Evolutionary conservation across 2,888 invertebrate genomes (phyloP).

Genomic region (Luperina testacea): DNA sequence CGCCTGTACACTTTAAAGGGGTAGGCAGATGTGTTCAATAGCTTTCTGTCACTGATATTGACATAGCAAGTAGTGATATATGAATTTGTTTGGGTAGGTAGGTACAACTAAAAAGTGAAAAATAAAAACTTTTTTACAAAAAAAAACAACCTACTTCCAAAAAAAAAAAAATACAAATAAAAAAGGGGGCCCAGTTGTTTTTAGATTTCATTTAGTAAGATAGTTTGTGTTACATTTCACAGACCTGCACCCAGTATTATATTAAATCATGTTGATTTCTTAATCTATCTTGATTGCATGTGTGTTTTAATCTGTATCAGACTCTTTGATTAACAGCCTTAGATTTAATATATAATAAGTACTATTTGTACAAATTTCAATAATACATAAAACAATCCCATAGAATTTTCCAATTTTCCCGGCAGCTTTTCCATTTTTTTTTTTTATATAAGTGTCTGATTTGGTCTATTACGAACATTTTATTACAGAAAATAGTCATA

Average conservation of each 20-base stretch:
- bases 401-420: not conserved
- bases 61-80: too few relatives aligned
- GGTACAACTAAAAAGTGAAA: too few relatives aligned
- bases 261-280: not conserved
- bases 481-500: too few relatives aligned
- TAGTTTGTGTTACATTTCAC: not conserved
- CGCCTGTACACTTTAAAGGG: too few relatives aligned
- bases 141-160: too few relatives aligned
- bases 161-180: too few relatives aligned
- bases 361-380: not conserved
- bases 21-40: too few relatives aligned
- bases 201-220: too few relatives aligned
- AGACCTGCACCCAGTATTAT: not conserved
- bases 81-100: too few relatives aligned
- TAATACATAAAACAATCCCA: not conserved
- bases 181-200: too few relatives aligned
- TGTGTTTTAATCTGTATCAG: not conserved
- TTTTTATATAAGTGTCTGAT: accelerated
- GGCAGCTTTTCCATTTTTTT: not conserved
- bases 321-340: not conserved
- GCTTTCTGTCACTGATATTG: too few relatives aligned
- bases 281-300: not conserved
- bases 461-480: not conserved
- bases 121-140: too few relatives aligned
- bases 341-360: not conserved